Evolutionary conservation across 2,113 vertebrate genomes (phyloP), one percentile per base, ranked within the genome.

Genomic region (Phalacrocorax carbo): DNA sequence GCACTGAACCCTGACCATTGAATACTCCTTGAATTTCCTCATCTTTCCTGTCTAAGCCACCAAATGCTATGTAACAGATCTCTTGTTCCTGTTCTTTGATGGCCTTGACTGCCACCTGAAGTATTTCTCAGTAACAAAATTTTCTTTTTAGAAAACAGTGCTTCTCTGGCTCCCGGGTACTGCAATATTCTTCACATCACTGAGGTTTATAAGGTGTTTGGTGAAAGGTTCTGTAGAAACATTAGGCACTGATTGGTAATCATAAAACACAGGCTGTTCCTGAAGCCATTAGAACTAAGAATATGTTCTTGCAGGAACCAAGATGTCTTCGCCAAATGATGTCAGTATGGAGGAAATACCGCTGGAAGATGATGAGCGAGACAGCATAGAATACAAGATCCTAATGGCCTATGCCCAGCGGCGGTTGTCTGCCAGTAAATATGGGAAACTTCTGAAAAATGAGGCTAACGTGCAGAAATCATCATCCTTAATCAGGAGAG

Each of bases 301-400:
- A 15, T 82, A 58, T 96, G 69, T 95, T 48, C 3, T 96, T 97
- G 36, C 94, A 98, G 97, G 79, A 16, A 26, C 15, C 10, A 32
- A 20, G 92, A 98, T 98, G 97, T 82, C 77, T 64, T 95, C 51
- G 0, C 20, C 75, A 72, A 80, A 75, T 23, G 13, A 36, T 9
- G 49, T 44, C 44, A 89, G 83, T 22, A 94, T 97, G 94, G 97
- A 97, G 72, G 98, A 98, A 52, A 76, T 97, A 52, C 68, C 71
- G 1, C 79, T 98, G 86, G 94, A 97, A 6, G 97, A 98, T 7
- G 94, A 97, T 4, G 96, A 97, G 34, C 44, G 34, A 32, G 71
- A 61, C 73, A 96, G 95, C 69, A 10, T 97, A 7, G 98, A 98
- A 66, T 98, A 95, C 93, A 94, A 77, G 84, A 93, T 98, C 69